These are phyloP conservation scores for Ryuthela nishihirai DNA, from an alignment of 2,888 invertebrate genomes.

Conservation along the genomic window DNA sequence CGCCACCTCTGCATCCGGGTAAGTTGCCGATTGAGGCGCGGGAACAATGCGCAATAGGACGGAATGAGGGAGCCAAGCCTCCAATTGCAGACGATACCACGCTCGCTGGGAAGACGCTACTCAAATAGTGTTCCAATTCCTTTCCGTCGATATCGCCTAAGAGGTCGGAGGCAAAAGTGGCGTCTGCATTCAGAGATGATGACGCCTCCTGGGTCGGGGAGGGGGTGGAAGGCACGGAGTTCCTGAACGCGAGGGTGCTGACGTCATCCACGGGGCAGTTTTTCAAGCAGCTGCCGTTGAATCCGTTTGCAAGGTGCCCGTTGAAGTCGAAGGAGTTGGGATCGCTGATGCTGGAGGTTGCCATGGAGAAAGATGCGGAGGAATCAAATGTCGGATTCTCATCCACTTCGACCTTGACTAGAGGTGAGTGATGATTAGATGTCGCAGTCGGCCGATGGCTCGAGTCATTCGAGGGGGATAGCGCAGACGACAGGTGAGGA, in stretches of 20 bases:
- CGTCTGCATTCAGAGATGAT: too few relatives aligned
- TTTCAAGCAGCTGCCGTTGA: conserved; percentile 8
- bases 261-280: conserved; percentile 3
- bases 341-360: neutral
- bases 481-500: neutral
- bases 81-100: too few relatives aligned
- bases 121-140: conserved; percentile 28
- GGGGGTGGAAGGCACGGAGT: neutral
- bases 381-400: conserved; percentile 9
- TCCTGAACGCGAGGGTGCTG: neutral
- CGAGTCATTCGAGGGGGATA: conserved; percentile 2
- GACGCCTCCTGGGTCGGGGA: too few relatives aligned
- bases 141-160: conserved; percentile 31
- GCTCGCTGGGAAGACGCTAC: too few relatives aligned
- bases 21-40: too few relatives aligned
- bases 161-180: conserved; percentile 19
- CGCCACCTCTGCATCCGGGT: too few relatives aligned
- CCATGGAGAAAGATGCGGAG: conserved; percentile 6
- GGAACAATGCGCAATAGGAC: too few relatives aligned
- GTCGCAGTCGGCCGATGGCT: neutral
- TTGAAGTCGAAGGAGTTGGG: neutral
- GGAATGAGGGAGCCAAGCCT: too few relatives aligned
- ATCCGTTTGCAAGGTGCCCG: neutral
- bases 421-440: neutral
- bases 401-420: conserved; percentile 16